Conservation (phyloP, 1,140 invertebrate genomes). For the Bombus haemorrhoidalis region DNA sequence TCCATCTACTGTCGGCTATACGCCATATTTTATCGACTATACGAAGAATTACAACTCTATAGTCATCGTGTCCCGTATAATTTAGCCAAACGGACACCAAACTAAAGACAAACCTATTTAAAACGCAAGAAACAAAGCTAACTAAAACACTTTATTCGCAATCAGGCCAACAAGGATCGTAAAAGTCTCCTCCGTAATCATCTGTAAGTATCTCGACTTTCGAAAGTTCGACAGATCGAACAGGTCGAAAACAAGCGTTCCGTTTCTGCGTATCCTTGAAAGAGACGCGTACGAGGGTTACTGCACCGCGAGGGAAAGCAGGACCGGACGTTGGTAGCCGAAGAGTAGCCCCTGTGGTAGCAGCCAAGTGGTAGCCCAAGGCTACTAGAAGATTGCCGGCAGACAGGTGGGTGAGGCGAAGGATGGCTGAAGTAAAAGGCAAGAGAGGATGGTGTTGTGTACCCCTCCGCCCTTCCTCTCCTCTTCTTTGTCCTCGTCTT, state of each 20-base stretch:
- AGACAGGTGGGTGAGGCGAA: conserved; percentile 82
- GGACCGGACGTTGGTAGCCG: conserved; percentile 79
- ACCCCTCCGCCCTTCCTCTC: conserved; percentile 52
- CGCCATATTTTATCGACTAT: conserved; percentile 6
- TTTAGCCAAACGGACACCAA: not conserved
- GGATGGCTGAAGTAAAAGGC: conserved; percentile 69
- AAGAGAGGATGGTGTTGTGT: conserved; percentile 60
- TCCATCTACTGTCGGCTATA: conserved; percentile 21
- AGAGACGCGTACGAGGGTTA: conserved; percentile 58
- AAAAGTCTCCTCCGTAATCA: not conserved
- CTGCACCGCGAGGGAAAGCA: conserved; percentile 66
- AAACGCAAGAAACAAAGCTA: not conserved
- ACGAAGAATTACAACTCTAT: not conserved
- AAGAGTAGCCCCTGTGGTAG: conserved; percentile 82
- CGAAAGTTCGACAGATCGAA: conserved; percentile 13
- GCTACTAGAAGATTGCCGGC: conserved; percentile 83
- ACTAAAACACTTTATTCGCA: not conserved
- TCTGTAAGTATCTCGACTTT: not conserved
- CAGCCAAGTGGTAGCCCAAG: conserved; percentile 81
- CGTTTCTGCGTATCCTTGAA: conserved; percentile 53
- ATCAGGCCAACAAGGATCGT: not conserved
- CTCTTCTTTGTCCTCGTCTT: conserved; percentile 50
- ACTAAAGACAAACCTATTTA: not conserved
- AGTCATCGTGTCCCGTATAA: not conserved
- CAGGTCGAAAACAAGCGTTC: conserved; percentile 23